These are phyloP conservation scores for Trachurus trachurus DNA, from an alignment of 2,797 vertebrate genomes.

Conservation along the genomic window DNA sequence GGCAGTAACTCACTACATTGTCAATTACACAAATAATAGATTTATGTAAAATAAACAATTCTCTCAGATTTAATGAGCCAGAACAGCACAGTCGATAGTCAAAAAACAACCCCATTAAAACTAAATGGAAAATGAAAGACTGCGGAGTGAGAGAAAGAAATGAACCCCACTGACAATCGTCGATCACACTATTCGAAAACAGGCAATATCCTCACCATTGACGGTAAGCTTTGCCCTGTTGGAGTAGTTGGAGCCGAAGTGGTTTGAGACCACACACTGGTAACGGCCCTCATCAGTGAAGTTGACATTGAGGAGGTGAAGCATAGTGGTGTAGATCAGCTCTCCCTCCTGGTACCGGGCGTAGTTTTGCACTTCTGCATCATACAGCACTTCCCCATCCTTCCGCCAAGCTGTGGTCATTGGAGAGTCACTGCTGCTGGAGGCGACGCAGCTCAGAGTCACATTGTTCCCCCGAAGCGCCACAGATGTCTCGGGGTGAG, in stretches of 20 bases:
- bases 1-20: background rate
- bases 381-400: conserved; percentile 93
- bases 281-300: conserved; percentile 96
- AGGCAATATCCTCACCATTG: conserved; percentile 88
- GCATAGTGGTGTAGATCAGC: conserved; percentile 92
- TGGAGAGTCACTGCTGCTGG: conserved; percentile 97
- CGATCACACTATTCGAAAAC: background rate
- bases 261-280: conserved; percentile 98
- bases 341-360: conserved; percentile 89
- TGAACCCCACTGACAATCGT: background rate
- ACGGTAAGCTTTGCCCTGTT: conserved; percentile 96
- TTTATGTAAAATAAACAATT: background rate
- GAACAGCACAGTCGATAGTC: background rate
- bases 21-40: background rate
- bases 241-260: conserved; percentile 98
- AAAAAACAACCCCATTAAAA: background rate
- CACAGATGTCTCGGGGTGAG: conserved; percentile 95
- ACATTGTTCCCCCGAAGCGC: conserved; percentile 95
- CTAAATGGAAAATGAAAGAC: background rate
- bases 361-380: conserved; percentile 95
- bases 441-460: conserved; percentile 94
- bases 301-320: conserved; percentile 91
- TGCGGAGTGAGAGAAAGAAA: background rate
- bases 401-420: conserved; percentile 98
- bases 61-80: background rate